phyloP scores from a whole-genome alignment of 2,888 invertebrate species.

The Panopea generosa region DNA sequence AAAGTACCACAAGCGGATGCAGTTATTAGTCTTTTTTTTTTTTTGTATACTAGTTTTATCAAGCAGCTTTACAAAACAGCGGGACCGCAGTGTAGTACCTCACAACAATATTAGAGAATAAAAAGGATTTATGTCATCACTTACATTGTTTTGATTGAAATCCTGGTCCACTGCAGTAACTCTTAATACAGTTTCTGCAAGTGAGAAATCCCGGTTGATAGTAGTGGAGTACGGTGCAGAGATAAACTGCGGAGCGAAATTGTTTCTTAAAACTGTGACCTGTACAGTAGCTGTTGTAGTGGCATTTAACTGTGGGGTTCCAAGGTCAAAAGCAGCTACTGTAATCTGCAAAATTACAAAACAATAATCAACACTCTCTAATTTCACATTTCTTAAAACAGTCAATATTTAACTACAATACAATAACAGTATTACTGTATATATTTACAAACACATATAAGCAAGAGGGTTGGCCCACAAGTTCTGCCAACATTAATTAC shows the following conservation, averaged over 20 bases:
- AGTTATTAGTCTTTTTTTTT: no score
- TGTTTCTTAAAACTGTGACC: slow-evolving; percentile 49
- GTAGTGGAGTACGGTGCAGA: slow-evolving; percentile 29
- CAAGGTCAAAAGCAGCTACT: slow-evolving; percentile 69
- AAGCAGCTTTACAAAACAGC: no score
- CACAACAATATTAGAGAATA: not conserved
- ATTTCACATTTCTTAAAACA: no score
- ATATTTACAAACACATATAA: no score
- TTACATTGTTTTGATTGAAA: slow-evolving; percentile 45
- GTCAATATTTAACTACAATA: no score
- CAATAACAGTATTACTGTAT: no score
- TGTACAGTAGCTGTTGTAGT: slow-evolving; percentile 37
- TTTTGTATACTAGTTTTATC: no score
- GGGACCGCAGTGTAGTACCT: no score
- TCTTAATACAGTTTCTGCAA: slow-evolving; percentile 27
- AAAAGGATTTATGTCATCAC: not conserved
- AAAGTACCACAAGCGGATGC: no score
- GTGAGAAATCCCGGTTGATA: slow-evolving; percentile 28
- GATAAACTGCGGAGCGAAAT: slow-evolving; percentile 50
- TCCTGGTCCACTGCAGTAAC: slow-evolving; percentile 57
- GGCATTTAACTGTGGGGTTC: slow-evolving; percentile 56
- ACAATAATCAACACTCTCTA: no score
- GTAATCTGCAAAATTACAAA: slow-evolving; percentile 60
- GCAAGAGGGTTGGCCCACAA: no score
- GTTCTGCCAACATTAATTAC: no score